These are phyloP conservation scores for Pseudococcus jackbeardsleyi DNA, from an alignment of 2,888 invertebrate species.

Conservation along the genomic window DNA sequence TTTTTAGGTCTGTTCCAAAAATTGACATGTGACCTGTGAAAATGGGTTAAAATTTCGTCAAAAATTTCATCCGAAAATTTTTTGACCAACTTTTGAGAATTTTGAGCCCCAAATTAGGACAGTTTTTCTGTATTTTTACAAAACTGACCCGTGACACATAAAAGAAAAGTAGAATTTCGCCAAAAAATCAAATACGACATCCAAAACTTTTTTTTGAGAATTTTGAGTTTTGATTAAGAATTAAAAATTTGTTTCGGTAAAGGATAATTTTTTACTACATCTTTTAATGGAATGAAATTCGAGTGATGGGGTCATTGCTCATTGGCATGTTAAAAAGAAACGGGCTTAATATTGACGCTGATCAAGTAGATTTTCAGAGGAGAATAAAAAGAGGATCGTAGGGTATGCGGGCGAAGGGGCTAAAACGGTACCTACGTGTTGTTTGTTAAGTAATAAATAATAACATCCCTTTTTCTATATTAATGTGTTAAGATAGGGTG, in stretches of 20 bases:
- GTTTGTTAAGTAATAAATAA: conserved; percentile 54
- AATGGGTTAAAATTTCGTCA: too few species aligned
- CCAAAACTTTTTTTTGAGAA: too few species aligned
- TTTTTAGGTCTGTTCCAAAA: too few species aligned
- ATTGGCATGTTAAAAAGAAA: background rate
- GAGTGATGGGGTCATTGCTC: background rate
- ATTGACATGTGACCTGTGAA: too few species aligned
- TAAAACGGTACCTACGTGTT: background rate
- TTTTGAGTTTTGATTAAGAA: too few species aligned
- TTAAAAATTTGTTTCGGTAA: background rate
- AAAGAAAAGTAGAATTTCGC: too few species aligned
- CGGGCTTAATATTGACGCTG: background rate
- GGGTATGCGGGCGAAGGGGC: background rate
- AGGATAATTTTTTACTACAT: background rate
- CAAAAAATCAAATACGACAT: too few species aligned
- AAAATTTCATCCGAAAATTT: too few species aligned
- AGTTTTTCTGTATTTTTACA: too few species aligned
- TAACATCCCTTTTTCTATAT: conserved; percentile 55
- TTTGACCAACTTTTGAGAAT: too few species aligned
- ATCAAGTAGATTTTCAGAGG: background rate
- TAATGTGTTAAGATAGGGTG: conserved; percentile 27
- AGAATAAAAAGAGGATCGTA: background rate
- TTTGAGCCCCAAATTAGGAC: too few species aligned
- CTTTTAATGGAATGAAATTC: background rate
- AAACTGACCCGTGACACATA: too few species aligned